Base-by-base conservation (phyloP, 2,113 vertebrate genomes). In the Tachycineta bicolor region DNA sequence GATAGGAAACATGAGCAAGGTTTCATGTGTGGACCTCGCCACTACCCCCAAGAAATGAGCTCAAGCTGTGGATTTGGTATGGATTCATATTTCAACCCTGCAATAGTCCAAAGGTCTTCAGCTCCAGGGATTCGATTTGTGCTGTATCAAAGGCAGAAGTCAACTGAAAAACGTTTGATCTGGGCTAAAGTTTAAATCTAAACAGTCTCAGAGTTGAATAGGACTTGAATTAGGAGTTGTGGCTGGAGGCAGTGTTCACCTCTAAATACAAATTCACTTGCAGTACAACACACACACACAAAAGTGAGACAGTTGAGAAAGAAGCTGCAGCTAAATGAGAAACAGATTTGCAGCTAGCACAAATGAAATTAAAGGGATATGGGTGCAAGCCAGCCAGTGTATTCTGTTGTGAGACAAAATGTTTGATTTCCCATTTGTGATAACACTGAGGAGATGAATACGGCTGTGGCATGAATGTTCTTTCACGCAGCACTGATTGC, bases 351-450 rank as follows among this genome's bases (percentile, higher is more conserved):
- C 55, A 87, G 22, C 83, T 65, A 90, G 53, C 53, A 71, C 43
- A 67, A 73, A 80, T 41, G 64, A 86, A 90, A 90, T 90, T 70
- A 69, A 37, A 69, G 67, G 47, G 85, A 44, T 70, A 31, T 44
- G 84, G 24, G 34, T 62, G 70, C 19, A 44, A 90, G 90, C 91
- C 93, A 96, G 59, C 4, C 69, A 81, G 63, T 41, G 25, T 67
- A 59, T 74, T 80, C 71, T 90, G 75, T 47, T 79, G 92, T 91
- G 87, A 96, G 91, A 91, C 83, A 90, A 91, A 94, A 95, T 55
- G 59, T 90, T 95, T 87, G 71, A 89, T 95, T 93, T 91, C 87
- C 67, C 85, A 83, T 88, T 96, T 89, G 68, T 67, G 93, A 94
- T 91, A 97, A 86, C 46, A 47, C 1, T 47, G 77, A 83, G 84